Base-by-base conservation (phyloP, 1,140 invertebrate genomes). In the Dryas iulia region DNA sequence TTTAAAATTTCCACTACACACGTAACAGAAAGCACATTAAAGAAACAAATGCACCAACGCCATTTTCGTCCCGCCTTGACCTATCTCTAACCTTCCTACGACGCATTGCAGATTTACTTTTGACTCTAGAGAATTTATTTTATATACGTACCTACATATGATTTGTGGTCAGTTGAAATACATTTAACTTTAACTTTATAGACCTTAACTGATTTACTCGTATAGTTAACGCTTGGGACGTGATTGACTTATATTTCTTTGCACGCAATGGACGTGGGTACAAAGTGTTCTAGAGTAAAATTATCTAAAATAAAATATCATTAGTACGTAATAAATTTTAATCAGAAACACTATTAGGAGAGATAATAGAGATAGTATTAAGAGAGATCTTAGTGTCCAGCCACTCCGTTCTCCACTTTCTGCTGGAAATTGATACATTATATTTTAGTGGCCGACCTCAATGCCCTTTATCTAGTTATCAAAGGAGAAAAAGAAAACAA, bases 1-100 rank as follows among this genome's bases (percentile, higher is more conserved):
- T n/a, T n/a, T n/a, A n/a, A 24, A 8, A 53, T 2, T 53, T 11
- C 23, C 1, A 24, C 2, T 8, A 8, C 23, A 24, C 52, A 26
- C 24, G 11, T 26, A 26, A 56, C 53, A 14, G 21, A n/a, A 26
- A 26, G 24, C 23, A 26, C 10, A 25, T 56, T 12, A 56, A 25
- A 54, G 4, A 54, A 54, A 56, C 24, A 56, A 56, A 56, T 56
- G 53, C 53, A 56, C 53, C 53, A 56, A 56, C 53, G 24, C 53
- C 53, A 56, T 56, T 56, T 54, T 56, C 24, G n/a, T 56, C 53
- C 53, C 53, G 24, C 53, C 53, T 56, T 56, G 53, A 56, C 53
- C 53, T 56, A 56, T 56, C 53, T 56, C 53, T 56, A 56, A 56
- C 53, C 53, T 56, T 56, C 11, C 53, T 26, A 56, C 53, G 53